A percentile compares a stretch with the other conserved stretches of the same genome.
These are phyloP conservation scores for Pristionchus maxplancki DNA, from an alignment of 2,888 invertebrate species.

Conservation along the genomic window DNA sequence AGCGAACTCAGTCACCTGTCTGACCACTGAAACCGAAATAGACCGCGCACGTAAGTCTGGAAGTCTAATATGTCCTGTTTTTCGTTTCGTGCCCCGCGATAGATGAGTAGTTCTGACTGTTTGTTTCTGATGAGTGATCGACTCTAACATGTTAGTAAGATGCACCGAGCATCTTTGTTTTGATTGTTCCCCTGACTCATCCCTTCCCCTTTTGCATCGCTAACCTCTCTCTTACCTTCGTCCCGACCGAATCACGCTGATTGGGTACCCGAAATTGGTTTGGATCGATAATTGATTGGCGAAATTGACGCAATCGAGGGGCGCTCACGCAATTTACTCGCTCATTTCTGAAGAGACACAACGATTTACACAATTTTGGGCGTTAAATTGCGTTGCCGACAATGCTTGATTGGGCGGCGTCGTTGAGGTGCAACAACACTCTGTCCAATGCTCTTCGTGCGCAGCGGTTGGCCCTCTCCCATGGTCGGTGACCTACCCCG, in stretches of 20 bases:
- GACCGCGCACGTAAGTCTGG: no score
- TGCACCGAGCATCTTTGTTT: conserved; percentile 18
- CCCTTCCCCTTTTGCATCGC: not conserved
- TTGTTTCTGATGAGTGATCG: conserved; percentile 15
- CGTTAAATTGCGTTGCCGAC: not conserved
- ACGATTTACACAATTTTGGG: not conserved
- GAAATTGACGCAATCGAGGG: not conserved
- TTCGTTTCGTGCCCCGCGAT: not conserved
- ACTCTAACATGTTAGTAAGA: not conserved
- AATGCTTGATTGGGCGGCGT: not conserved
- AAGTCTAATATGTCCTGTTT: not conserved
- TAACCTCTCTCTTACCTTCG: not conserved
- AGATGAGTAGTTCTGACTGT: conserved; percentile 12
- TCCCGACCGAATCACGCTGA: not conserved
- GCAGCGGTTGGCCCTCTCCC: not conserved
- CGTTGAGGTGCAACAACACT: not conserved
- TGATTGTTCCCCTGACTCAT: conserved; percentile 40
- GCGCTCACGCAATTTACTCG: not conserved
- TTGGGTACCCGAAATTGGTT: not conserved
- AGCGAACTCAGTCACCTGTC: not conserved
- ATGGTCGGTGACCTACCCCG: not conserved
- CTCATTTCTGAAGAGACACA: conserved; percentile 6
- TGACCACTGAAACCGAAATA: no score
- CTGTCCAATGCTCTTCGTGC: not conserved
- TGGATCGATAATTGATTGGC: conserved; percentile 25